Base-by-base conservation (phyloP, 2,797 vertebrate genomes). In the Enteromius argenteus region DNA sequence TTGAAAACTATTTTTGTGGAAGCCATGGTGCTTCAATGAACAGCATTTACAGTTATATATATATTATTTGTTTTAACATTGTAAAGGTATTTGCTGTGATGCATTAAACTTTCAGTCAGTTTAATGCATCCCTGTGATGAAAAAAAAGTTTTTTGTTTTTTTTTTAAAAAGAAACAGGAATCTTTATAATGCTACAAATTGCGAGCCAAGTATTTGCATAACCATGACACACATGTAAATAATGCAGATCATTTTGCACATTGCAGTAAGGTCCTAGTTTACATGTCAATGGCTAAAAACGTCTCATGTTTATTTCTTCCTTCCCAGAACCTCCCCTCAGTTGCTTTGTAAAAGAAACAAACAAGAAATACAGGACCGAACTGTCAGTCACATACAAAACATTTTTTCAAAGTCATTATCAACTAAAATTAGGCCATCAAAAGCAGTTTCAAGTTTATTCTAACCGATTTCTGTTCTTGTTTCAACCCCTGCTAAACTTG, bases 301-400 rank as follows among this genome's bases (percentile, higher is more conserved):
- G 13, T 21, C 9, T 37, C 17, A 13, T 19, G 2, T 49, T 35
- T 72, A 69, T 62, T 19, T 27, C 3, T 56, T 30, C 42, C 8
- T 53, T 51, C 3, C 17, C 37, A 76, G 10, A 69, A 69, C 19
- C 11, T 58, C 17, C 3, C 4, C 44, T 51, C 27, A 11, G 14
- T 17, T 27, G 11, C 84, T 69, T 68, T 62, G 60, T 62, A 15
- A 58, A 79, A 69, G 10, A n/a, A 15, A 21, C 56, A 73, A 91
- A 92, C 90, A 21, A 68, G 91, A 91, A 89, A 72, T 87, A 91
- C 93, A 89, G 81, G 88, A 88, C 15, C 7, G 53, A 9, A 82
- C 68, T 69, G 86, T 92, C 58, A 32, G 46, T 27, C 42, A 5
- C 14, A 53, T 7, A 58, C 23, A 1, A n/a, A 1, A 23, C 1